A percentile compares a stretch with the other conserved stretches of the same genome.
These are phyloP conservation scores for western clawed frog (Xenopus tropicalis) DNA, from an alignment of 2,113 vertebrate species.

Conservation along the genomic window UCB_Xtro_10.0 CM004446.2:44933001-44933500, in stretches of 20 bases:
- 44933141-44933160: background rate
- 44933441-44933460: background rate
- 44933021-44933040: too few relatives aligned
- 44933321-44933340: conserved; percentile 92
- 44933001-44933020: too few relatives aligned
- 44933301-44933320: conserved; percentile 88
- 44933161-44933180: conserved; percentile 45
- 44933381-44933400: conserved; percentile 98
- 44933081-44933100: background rate
- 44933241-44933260: conserved; percentile 91
- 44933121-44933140: conserved; percentile 49
- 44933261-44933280: conserved; percentile 93
- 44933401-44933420: conserved; percentile 96
- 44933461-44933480: too few relatives aligned
- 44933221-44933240: conserved; percentile 83
- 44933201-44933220: conserved; percentile 73
- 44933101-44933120: background rate
- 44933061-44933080: background rate
- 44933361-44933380: conserved; percentile 93
- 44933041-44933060: background rate
- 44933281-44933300: conserved; percentile 94
- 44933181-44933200: conserved; percentile 63
- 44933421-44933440: conserved; percentile 89
- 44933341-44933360: conserved; percentile 94
- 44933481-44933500: too few relatives aligned